A percentile compares a stretch with the other conserved stretches of the same genome.
These are phyloP conservation scores for Percina caprodes DNA, from an alignment of 2,113 vertebrate species.

Conservation along the genomic window DNA sequence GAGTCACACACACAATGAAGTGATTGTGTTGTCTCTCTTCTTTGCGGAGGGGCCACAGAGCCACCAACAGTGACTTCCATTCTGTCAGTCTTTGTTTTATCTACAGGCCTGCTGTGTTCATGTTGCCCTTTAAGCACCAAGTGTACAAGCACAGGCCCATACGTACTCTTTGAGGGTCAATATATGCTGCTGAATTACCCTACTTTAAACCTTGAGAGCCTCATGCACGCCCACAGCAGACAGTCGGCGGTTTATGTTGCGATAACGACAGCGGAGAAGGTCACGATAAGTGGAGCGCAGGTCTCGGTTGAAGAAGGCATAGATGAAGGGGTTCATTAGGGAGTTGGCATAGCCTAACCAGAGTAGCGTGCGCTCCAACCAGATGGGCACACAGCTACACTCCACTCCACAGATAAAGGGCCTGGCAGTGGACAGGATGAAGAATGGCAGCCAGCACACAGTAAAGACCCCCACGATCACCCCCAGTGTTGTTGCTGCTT, in stretches of 20 bases:
- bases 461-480: slow-evolving; percentile 86
- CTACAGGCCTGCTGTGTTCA: slow-evolving; percentile 57
- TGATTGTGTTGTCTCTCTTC: slow-evolving; percentile 54
- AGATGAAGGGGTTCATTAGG: slow-evolving; percentile 88
- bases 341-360: slow-evolving; percentile 88
- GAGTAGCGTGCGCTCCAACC: slow-evolving; percentile 85
- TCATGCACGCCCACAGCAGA: slow-evolving; percentile 87
- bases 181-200: background rate
- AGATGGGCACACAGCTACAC: slow-evolving; percentile 88
- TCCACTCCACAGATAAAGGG: slow-evolving; percentile 86
- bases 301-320: slow-evolving; percentile 88
- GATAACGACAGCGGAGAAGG: slow-evolving; percentile 85
- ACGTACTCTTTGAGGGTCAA: slow-evolving; percentile 6
- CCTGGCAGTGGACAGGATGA: slow-evolving; percentile 85
- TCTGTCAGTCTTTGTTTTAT: slow-evolving; percentile 61
- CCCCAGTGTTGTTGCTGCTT: slow-evolving; percentile 86
- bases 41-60: slow-evolving; percentile 36
- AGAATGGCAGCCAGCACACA: slow-evolving; percentile 87
- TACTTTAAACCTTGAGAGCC: slow-evolving; percentile 79
- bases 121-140: slow-evolving; percentile 50
- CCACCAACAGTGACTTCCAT: slow-evolving; percentile 44
- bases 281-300: slow-evolving; percentile 86
- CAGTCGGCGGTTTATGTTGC: slow-evolving; percentile 87
- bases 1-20: slow-evolving; percentile 63
- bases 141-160: slow-evolving; percentile 38